Percentiles rank a stretch among this genome's conserved stretches.
Conservation (phyloP, 2,797 vertebrate genomes). For the Propithecus deckenii region DNA sequence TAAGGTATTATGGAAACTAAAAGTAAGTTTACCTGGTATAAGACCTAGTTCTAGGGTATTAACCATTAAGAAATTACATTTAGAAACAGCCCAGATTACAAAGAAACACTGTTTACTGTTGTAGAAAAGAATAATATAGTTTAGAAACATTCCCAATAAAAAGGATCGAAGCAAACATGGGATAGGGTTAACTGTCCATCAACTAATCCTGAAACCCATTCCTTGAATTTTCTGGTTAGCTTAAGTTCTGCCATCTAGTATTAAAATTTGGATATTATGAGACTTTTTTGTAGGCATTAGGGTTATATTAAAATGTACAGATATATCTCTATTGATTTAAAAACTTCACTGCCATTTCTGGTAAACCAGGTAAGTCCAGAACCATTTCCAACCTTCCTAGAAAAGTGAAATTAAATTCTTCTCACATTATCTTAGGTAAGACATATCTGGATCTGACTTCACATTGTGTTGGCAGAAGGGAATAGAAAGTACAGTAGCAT, state of each 20-base stretch:
- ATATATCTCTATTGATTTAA: neutral
- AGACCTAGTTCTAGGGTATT: neutral
- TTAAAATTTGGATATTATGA: neutral
- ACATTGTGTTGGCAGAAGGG: neutral
- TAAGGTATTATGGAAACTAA: neutral
- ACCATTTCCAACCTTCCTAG: neutral
- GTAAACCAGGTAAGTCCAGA: neutral
- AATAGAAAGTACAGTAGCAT: neutral
- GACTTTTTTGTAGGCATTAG: neutral
- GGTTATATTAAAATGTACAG: neutral
- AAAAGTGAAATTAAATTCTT: neutral
- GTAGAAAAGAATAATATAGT: neutral
- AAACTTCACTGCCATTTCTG: neutral
- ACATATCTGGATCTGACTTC: neutral
- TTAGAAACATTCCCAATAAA: neutral
- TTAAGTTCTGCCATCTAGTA: neutral
- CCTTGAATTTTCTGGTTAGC: neutral
- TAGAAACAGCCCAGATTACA: neutral
- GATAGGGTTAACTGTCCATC: neutral
- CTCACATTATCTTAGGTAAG: neutral
- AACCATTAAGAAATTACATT: neutral
- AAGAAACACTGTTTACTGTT: neutral
- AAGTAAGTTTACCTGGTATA: neutral
- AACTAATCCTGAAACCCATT: neutral
- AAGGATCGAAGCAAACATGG: neutral